Percentiles rank a stretch among this genome's conserved stretches.
These are phyloP conservation scores for Caenorhabditis sulstoni DNA, from an alignment of 2,888 invertebrate species.

Conservation along the genomic window DNA sequence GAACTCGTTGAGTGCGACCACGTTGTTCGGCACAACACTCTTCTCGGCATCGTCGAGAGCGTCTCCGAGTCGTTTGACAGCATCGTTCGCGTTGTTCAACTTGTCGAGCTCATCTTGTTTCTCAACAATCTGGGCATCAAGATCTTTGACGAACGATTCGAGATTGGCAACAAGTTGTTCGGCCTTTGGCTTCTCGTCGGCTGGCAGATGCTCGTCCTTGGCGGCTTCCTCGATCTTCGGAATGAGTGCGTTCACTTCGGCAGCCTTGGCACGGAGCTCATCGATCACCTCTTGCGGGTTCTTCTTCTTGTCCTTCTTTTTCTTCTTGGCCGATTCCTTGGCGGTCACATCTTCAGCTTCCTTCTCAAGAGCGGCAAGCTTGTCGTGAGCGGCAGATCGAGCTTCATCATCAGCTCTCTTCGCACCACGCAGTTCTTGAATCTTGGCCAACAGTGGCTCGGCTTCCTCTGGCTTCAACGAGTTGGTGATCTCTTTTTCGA, in stretches of 20 bases:
- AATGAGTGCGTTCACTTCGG: conserved; percentile 55
- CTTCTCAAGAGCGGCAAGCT: conserved; percentile 59
- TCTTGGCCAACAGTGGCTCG: conserved; percentile 52
- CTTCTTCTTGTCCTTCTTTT: conserved; percentile 63
- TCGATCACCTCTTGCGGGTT: conserved; percentile 51
- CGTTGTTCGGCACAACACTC: conserved; percentile 34
- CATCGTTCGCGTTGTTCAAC: conserved; percentile 57
- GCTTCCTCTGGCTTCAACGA: conserved; percentile 26
- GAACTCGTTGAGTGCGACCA: conserved; percentile 53
- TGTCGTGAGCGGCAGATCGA: conserved; percentile 48
- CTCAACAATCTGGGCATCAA: conserved; percentile 49
- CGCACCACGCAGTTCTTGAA: conserved; percentile 58
- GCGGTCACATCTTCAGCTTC: conserved; percentile 53
- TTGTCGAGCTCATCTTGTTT: conserved; percentile 60
- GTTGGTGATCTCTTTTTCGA: conserved; percentile 28
- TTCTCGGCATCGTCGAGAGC: conserved; percentile 61
- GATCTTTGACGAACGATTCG: conserved; percentile 51
- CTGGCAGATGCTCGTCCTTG: conserved; percentile 54
- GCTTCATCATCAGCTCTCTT: conserved; percentile 58
- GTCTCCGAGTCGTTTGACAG: conserved; percentile 55
- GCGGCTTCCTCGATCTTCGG: conserved; percentile 61
- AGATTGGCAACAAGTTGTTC: conserved; percentile 42
- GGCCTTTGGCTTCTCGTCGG: conserved; percentile 58
- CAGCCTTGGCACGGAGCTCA: conserved; percentile 40
- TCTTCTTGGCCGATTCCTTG: conserved; percentile 48